These are phyloP conservation scores for Trematocara marginatum DNA, from an alignment of 2,113 vertebrate species.

Conservation along the genomic window DNA sequence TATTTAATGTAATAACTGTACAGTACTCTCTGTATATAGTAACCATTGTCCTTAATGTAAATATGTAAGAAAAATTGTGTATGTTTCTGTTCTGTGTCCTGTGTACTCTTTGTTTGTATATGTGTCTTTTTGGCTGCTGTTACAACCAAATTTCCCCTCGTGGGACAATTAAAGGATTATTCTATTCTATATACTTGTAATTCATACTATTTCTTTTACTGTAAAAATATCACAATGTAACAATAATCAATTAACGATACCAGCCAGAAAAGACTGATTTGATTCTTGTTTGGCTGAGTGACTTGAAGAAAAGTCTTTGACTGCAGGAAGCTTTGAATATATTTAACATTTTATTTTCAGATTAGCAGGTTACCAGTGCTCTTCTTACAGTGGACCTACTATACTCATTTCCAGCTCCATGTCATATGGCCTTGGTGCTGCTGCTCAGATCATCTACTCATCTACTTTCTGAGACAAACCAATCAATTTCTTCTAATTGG, in stretches of 20 bases:
- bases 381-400: neutral
- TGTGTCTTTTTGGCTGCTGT: too few species aligned
- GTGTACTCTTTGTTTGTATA: too few species aligned
- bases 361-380: neutral
- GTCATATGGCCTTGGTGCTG: neutral
- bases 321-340: neutral
- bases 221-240: neutral
- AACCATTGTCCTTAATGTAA: too few species aligned
- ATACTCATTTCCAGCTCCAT: neutral
- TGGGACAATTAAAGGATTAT: too few species aligned
- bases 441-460: neutral
- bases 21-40: too few species aligned
- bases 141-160: too few species aligned
- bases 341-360: neutral
- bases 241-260: neutral
- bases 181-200: neutral
- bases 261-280: neutral
- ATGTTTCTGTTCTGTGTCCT: too few species aligned
- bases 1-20: too few species aligned
- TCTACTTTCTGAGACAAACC: neutral
- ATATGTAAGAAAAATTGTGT: too few species aligned
- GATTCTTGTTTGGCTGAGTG: neutral
- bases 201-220: neutral
- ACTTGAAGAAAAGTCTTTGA: neutral
- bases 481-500: neutral